Evolutionary conservation across 2,888 invertebrate species (phyloP).

Genomic region (Omphaloscelis lunosa): DNA sequence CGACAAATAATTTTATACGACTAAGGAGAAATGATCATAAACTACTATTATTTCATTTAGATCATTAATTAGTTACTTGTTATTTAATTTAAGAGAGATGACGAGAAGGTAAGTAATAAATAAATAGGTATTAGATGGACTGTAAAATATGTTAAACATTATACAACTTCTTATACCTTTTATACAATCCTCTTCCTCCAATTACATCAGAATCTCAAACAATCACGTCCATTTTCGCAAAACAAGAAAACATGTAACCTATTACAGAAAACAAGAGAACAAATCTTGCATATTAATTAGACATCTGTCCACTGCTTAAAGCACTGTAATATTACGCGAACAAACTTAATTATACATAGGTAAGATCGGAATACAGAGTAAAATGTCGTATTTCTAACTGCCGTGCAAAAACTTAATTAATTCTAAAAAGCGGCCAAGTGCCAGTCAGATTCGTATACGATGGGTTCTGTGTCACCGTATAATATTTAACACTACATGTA

Average conservation of each 20-base stretch:
- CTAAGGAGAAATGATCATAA: no score
- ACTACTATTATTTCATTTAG: no score
- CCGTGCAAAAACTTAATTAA: constrained; percentile 24
- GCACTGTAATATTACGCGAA: constrained; percentile 47
- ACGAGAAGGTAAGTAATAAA: no score
- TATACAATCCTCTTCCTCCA: constrained; percentile 24
- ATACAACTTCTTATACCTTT: not conserved
- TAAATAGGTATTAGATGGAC: no score
- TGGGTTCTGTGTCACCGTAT: not conserved
- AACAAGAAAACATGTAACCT: constrained; percentile 34
- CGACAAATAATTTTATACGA: not conserved
- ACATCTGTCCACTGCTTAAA: constrained; percentile 34
- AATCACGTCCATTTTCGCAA: constrained; percentile 36
- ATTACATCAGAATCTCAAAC: constrained; percentile 29
- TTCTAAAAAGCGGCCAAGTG: not conserved
- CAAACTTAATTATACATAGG: constrained; percentile 57
- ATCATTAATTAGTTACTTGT: not conserved
- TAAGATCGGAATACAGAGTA: constrained; percentile 51
- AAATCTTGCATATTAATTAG: constrained; percentile 59
- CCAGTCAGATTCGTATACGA: not conserved
- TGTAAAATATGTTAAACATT: not conserved
- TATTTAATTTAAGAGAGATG: no score
- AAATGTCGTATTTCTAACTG: not conserved
- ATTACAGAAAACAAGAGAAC: constrained; percentile 42
- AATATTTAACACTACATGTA: not conserved